phyloP scores from a whole-genome alignment of 1,140 invertebrate genomes.

The Trichonephila clavipes region DNA sequence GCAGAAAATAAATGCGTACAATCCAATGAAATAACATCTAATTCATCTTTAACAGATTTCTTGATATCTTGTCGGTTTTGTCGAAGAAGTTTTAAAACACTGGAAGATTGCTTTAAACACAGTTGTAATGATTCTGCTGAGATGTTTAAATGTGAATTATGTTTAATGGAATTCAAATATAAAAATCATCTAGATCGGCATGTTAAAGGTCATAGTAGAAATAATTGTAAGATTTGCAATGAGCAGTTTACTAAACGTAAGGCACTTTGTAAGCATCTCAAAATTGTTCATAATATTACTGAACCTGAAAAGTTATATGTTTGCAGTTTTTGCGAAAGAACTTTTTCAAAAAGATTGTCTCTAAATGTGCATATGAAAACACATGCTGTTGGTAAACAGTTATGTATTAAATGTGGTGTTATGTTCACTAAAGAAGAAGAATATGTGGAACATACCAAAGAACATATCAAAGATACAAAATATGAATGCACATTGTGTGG shows the following conservation, averaged over 20 bases:
- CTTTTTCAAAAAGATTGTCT: conserved; percentile 75
- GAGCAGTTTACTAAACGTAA: conserved; percentile 75
- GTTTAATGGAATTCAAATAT: conserved; percentile 51
- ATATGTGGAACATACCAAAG: conserved; percentile 78
- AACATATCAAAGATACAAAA: conserved; percentile 77
- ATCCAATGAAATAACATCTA: not conserved
- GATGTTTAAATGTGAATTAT: conserved; percentile 64
- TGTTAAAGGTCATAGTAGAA: conserved; percentile 65
- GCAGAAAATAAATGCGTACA: not conserved
- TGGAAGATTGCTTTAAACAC: conserved; percentile 25
- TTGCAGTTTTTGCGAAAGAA: conserved; percentile 69
- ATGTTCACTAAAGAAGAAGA: conserved; percentile 77
- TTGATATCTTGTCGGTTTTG: conserved; percentile 65
- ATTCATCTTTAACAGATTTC: not conserved
- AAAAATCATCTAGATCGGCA: conserved; percentile 67
- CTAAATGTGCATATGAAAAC: conserved; percentile 78
- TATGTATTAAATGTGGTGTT: conserved; percentile 79
- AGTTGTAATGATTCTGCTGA: not conserved
- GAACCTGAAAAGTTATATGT: conserved; percentile 75
- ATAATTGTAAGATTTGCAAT: conserved; percentile 74
- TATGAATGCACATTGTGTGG: conserved; percentile 78
- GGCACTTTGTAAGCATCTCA: conserved; percentile 75
- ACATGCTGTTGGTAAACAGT: conserved; percentile 78
- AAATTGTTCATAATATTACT: conserved; percentile 65
- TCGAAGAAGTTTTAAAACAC: conserved; percentile 17